These are phyloP conservation scores for Glossophaga mutica DNA, from an alignment of 2,797 vertebrate genomes.

Conservation along the genomic window DNA sequence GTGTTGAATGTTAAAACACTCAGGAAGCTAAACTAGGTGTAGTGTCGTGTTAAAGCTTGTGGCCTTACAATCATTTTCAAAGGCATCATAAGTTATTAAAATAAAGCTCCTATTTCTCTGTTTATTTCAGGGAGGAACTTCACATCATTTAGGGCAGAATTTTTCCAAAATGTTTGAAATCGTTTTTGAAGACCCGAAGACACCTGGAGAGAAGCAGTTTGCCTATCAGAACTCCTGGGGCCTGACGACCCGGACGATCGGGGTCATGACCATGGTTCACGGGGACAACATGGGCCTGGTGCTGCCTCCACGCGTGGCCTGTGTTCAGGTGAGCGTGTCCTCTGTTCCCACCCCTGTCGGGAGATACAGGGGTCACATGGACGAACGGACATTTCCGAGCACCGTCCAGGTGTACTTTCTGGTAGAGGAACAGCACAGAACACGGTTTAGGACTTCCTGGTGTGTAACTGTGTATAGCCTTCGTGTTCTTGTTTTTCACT, in stretches of 20 bases:
- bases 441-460: not conserved
- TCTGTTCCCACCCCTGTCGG: not conserved
- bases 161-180: slow-evolving; percentile 99
- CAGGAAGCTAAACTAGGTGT: not conserved
- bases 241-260: slow-evolving; percentile 96
- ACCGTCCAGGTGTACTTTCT: not conserved
- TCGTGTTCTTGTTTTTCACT: not conserved
- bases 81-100: not conserved
- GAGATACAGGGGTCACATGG: not conserved
- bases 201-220: slow-evolving; percentile 95
- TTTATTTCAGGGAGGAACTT: slow-evolving; percentile 91
- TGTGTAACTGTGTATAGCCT: not conserved
- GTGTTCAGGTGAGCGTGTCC: slow-evolving; percentile 89
- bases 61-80: not conserved
- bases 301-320: slow-evolving; percentile 94
- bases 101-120: not conserved
- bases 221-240: slow-evolving; percentile 99
- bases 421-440: not conserved
- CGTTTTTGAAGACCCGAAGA: slow-evolving; percentile 95
- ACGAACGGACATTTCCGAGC: not conserved
- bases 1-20: not conserved
- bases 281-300: slow-evolving; percentile 98
- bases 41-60: not conserved
- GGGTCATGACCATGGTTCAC: slow-evolving; percentile 97
- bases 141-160: slow-evolving; percentile 98